Evolutionary conservation across 2,888 invertebrate genomes (phyloP), one percentile per base, ranked within the genome.

Genomic region (Marronus borbonicus): DNA sequence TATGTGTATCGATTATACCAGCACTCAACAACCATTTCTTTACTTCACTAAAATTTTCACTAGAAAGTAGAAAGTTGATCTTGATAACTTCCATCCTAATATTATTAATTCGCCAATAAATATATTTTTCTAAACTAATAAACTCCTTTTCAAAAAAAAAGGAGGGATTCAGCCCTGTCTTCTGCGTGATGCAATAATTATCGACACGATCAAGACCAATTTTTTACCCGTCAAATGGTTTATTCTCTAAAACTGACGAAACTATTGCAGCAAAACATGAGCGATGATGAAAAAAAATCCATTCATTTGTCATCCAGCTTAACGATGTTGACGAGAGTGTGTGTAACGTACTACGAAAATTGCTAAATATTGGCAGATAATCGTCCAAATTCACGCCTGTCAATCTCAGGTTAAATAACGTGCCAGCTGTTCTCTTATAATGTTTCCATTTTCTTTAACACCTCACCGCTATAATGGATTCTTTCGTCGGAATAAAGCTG

Each of bases 311-410:
- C 77, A 75, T 75, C 75, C 78, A 77, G 77, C 79, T 80, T 79
- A 76, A 81, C 70, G 76, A 72, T 66, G 79, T 76, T 75, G 78
- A 74, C 60, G 49, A 74, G 60, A 74, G 72, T 39, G 62, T 74
- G 60, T 17, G 58, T 60, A 74, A 77, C 76, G 77, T 76, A 78
- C 62, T 44, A 74, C 76, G 68, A 72, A 58, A 72, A 78, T 78
- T 70, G 72, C 65, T 58, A 80, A 81, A 82, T 82, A 81, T 82
- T 81, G 80, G 80, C 81, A 80, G 80, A 81, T 82, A 82, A 82
- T 82, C 82, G 80, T 60, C 80, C 79, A 79, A 80, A 81, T 82
- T 82, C 80, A 82, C 80, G 82, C 79, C 79, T 81, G 82, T 82
- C 82, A 82, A 82, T 82, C 82, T 80, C 69, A 78, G 81, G 81